phyloP scores from a whole-genome alignment of 1,140 invertebrate species.

The Brachionus koreanus region DNA sequence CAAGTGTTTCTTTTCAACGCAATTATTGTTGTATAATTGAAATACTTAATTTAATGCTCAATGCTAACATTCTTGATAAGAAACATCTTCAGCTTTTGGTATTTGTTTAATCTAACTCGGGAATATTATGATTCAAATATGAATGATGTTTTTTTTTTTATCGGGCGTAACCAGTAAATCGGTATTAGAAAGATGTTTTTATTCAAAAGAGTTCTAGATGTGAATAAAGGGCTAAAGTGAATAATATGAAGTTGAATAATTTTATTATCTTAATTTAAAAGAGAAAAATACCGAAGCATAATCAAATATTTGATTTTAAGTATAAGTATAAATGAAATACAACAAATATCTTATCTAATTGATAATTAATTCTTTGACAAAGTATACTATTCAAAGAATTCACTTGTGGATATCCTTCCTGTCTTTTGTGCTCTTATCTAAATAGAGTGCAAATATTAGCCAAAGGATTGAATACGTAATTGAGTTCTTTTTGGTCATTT shows the following conservation, averaged over 20 bases:
- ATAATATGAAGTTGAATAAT: neutral
- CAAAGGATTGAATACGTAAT: conserved; percentile 33
- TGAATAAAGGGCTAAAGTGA: neutral
- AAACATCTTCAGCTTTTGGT: too few relatives aligned
- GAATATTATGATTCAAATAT: too few relatives aligned
- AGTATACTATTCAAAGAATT: neutral
- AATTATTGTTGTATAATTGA: neutral
- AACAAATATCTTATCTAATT: conserved; percentile 25
- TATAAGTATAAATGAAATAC: neutral
- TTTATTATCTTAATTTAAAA: neutral
- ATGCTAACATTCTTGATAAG: too few relatives aligned
- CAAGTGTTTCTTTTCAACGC: neutral
- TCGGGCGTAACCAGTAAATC: neutral
- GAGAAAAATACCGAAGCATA: neutral
- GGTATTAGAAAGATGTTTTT: neutral
- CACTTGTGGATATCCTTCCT: conserved; percentile 38
- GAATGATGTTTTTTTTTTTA: too few relatives aligned
- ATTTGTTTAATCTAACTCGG: too few relatives aligned
- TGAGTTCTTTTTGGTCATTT: conserved; percentile 15
- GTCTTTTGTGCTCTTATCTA: neutral
- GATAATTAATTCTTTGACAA: conserved; percentile 11
- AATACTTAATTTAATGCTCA: neutral
- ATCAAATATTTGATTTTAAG: neutral
- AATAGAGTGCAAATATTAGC: conserved; percentile 3
- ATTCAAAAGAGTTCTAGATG: neutral